phyloP scores from a whole-genome alignment of 1,140 invertebrate genomes.

The Chionoecetes opilio region DNA sequence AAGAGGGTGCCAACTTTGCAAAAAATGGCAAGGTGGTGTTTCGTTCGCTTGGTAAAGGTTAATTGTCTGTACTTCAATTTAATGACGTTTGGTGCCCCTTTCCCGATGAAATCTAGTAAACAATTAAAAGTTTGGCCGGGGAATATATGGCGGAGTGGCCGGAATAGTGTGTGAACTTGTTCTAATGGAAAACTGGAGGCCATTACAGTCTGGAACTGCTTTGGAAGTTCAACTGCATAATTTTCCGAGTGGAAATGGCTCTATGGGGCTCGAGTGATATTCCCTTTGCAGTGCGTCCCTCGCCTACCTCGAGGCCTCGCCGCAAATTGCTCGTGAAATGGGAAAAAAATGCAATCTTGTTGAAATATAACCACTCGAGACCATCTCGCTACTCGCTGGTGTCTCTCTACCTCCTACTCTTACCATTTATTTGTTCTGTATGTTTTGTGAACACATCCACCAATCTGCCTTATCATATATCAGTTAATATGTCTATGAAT shows the following conservation, averaged over 20 bases:
- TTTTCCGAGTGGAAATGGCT: constrained; percentile 73
- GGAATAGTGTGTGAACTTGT: constrained; percentile 73
- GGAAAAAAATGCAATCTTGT: background rate
- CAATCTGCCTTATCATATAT: no score
- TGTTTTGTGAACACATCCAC: no score
- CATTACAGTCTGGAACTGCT: constrained; percentile 75
- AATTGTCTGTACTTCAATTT: constrained; percentile 76
- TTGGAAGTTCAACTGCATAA: constrained; percentile 75
- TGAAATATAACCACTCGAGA: background rate
- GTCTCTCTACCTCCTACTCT: background rate
- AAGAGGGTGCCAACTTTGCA: constrained; percentile 77
- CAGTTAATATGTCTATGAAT: no score
- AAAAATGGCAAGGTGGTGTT: constrained; percentile 70
- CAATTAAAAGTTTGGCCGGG: constrained; percentile 73
- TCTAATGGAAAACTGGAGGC: constrained; percentile 77
- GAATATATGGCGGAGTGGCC: constrained; percentile 65
- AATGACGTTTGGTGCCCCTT: constrained; percentile 70
- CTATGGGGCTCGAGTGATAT: constrained; percentile 56
- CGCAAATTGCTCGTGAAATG: constrained; percentile 28
- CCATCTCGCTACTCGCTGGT: background rate
- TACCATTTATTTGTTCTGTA: no score
- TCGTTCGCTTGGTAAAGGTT: constrained; percentile 75
- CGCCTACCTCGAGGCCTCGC: background rate
- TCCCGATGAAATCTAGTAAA: constrained; percentile 71
- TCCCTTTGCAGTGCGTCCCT: constrained; percentile 34